Conservation (phyloP, 1,140 invertebrate species). For the Phymorhynchus buccinoides region DNA sequence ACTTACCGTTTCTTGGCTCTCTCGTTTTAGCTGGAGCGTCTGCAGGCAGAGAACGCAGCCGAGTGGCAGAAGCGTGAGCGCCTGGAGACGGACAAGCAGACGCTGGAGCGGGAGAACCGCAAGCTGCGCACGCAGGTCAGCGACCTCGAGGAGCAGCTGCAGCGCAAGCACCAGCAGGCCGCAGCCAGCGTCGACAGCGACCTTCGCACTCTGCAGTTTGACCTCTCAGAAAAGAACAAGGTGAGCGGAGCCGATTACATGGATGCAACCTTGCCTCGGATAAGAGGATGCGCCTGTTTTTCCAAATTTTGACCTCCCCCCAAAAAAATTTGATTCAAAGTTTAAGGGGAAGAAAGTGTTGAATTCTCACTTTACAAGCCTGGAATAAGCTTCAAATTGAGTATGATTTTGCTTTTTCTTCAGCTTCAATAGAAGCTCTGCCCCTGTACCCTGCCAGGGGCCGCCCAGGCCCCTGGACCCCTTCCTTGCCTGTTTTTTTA, state of each 20-base stretch:
- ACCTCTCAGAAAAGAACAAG: constrained; percentile 83
- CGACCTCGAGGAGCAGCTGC: constrained; percentile 85
- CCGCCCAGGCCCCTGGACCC: too few species aligned
- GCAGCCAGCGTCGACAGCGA: constrained; percentile 79
- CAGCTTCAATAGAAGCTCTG: too few species aligned
- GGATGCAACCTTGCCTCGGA: too few species aligned
- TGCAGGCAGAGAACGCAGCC: constrained; percentile 92
- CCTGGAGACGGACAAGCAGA: constrained; percentile 90
- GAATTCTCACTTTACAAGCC: too few species aligned
- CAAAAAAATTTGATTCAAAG: too few species aligned
- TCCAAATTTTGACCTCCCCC: too few species aligned
- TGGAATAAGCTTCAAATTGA: too few species aligned
- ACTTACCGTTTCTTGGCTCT: background rate
- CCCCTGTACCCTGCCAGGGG: too few species aligned
- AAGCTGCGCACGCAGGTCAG: constrained; percentile 81
- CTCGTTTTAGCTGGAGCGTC: constrained; percentile 80
- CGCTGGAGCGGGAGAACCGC: constrained; percentile 91
- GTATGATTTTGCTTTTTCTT: too few species aligned
- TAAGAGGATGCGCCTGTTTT: too few species aligned
- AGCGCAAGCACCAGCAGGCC: constrained; percentile 70
- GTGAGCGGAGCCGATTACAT: constrained; percentile 74
- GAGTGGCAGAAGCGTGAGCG: constrained; percentile 94
- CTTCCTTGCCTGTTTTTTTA: too few species aligned
- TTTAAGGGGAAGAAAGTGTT: too few species aligned
- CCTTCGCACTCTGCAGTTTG: constrained; percentile 82